Base-by-base conservation (phyloP, 2,888 invertebrate species). In the Drosophila antonietae region DNA sequence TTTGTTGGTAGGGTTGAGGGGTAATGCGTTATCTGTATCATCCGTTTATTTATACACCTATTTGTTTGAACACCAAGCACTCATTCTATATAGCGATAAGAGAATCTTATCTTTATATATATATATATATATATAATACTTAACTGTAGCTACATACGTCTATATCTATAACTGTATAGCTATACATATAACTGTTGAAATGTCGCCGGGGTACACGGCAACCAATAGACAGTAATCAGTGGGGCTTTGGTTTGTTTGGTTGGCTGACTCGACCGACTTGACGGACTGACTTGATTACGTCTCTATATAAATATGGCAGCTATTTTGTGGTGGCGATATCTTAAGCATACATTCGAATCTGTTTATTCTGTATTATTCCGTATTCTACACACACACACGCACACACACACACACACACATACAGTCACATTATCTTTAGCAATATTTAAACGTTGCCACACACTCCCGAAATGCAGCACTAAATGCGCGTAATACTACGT, bases 301-400 rank as follows among this genome's bases (percentile, higher is more conserved):
- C 84, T 90, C 87, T 88, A 86, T 80, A 86, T 80, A 90, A 90
- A 85, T 85, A 85, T 90, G 90, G 89, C 84, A 84, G 84, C 90
- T 83, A 85, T 89, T 79, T 80, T 66, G 52, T 82, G 51, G 43
- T 23, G 63, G 73, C 84, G 79, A 87, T 83, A 83, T 87, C 83
- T 89, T 89, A 62, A 61, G 68, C 70, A 89, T 46, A 86, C 78
- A 88, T 90, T 83, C 71, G 73, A 65, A 69, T 55, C 39, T 70
- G 52, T 76, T 58, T 60, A 67, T 70, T 64, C 28, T 61, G 59
- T 78, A 44, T 68, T 59, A 53, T 67, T 58, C 52, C 64, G 61
- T 69, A 63, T 59, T 56, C 41, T 47, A 59, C 71, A 43, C 57
- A 49, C 52, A 67, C 46, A 31, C 10, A 62, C n/a, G n/a, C 61